Evolutionary conservation across 2,113 vertebrate genomes (phyloP).

Genomic region (Delphinapterus leucas): DNA sequence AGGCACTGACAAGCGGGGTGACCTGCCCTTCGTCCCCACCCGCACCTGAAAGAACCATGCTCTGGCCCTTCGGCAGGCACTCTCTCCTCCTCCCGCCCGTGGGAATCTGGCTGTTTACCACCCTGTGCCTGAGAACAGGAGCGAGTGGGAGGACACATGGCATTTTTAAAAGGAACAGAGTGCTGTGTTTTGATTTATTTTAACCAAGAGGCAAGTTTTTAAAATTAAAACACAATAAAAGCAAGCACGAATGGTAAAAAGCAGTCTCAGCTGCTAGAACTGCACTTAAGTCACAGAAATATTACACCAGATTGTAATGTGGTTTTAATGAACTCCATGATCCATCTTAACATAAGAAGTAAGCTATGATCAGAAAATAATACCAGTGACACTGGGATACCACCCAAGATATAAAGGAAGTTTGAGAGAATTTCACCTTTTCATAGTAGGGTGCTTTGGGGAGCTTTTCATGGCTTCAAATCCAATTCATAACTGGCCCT

Average conservation of each 20-base stretch:
- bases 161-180: not conserved
- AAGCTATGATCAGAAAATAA: not conserved
- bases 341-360: not conserved
- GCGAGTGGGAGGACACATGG: not conserved
- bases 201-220: not conserved
- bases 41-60: not conserved
- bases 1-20: not conserved
- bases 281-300: not conserved
- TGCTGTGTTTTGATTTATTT: not conserved
- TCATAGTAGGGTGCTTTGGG: slow-evolving; percentile 32
- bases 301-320: not conserved
- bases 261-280: not conserved
- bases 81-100: not conserved
- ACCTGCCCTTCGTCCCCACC: not conserved
- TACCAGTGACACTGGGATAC: not conserved
- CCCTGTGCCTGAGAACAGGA: not conserved
- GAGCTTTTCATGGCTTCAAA: slow-evolving; percentile 46
- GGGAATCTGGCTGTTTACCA: not conserved
- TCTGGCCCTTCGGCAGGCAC: not conserved
- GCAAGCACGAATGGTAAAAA: not conserved
- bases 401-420: not conserved
- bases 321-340: not conserved
- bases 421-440: slow-evolving; percentile 39
- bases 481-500: slow-evolving; percentile 64
- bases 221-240: slow-evolving; percentile 1